Evolutionary conservation across 2,797 vertebrate genomes (phyloP).

Genomic region (Neostethus bicornis): DNA sequence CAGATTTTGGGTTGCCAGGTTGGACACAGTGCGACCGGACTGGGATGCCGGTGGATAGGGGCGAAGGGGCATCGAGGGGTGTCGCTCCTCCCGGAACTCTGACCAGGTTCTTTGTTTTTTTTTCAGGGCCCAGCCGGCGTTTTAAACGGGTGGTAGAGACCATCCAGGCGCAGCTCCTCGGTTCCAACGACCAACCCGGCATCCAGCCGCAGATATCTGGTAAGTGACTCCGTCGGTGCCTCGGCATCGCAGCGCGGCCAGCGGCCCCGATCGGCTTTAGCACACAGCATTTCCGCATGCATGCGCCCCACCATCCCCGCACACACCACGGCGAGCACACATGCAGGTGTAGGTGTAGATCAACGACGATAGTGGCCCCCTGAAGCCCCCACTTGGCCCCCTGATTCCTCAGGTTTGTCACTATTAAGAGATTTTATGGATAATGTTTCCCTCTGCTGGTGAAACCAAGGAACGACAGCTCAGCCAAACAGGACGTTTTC

Average conservation of each 20-base stretch:
- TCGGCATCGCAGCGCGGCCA: constrained; percentile 61
- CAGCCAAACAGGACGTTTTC: constrained; percentile 2
- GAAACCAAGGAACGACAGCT: constrained; percentile 36
- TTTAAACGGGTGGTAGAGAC: constrained; percentile 99
- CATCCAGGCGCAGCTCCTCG: constrained; percentile 97
- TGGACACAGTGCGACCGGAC: too few species aligned
- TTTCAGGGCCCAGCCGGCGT: constrained; percentile 93
- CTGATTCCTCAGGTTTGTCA: constrained; percentile 65
- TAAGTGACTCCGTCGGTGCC: constrained; percentile 75
- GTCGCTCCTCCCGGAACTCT: too few species aligned
- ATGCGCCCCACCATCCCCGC: constrained; percentile 64
- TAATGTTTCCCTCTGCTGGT: constrained; percentile 78
- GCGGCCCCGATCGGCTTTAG: constrained; percentile 47
- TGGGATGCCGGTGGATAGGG: too few species aligned
- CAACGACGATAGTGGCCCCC: too few species aligned
- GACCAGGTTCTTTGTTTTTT: background rate
- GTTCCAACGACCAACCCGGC: constrained; percentile 91
- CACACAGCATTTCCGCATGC: constrained; percentile 66
- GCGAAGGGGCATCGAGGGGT: too few species aligned
- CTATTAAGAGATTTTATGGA: constrained; percentile 66
- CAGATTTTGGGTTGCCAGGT: too few species aligned
- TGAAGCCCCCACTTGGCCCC: too few species aligned
- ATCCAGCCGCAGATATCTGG: constrained; percentile 91
- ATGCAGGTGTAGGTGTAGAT: too few species aligned
- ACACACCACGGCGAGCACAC: constrained; percentile 45